Percentiles rank a stretch among this genome's conserved stretches.
These are phyloP conservation scores for Heliconius erato DNA, from an alignment of 2,888 invertebrate genomes.

Conservation along the genomic window DNA sequence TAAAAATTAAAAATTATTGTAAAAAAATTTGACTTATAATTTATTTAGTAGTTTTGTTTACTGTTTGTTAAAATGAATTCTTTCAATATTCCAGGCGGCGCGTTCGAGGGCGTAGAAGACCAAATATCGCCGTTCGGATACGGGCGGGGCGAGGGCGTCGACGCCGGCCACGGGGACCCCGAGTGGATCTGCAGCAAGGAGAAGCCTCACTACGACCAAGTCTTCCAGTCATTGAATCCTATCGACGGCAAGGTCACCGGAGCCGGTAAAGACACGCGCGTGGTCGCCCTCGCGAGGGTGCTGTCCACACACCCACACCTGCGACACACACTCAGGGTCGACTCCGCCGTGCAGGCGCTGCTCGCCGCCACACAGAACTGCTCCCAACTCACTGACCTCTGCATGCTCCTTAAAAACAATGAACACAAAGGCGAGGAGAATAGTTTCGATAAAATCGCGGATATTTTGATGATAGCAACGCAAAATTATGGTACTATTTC, in stretches of 20 bases:
- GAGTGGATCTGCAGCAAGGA: conserved; percentile 99
- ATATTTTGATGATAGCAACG: conserved; percentile 62
- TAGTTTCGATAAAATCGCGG: conserved; percentile 61
- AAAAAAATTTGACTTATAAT: no score
- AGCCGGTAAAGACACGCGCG: conserved; percentile 87
- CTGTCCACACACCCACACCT: conserved; percentile 56
- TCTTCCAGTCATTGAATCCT: conserved; percentile 93
- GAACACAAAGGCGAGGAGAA: conserved; percentile 53
- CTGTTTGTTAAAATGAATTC: no score
- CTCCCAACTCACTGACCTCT: conserved; percentile 67
- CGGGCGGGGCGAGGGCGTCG: conserved; percentile 97
- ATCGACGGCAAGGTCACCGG: conserved; percentile 98
- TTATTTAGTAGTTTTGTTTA: no score
- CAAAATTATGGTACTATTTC: conserved; percentile 67
- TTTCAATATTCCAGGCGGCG: conserved; percentile 90
- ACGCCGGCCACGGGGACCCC: conserved; percentile 97
- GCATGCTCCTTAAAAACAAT: conserved; percentile 57
- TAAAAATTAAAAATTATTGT: no score
- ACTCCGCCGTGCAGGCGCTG: conserved; percentile 66
- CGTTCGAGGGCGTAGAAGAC: conserved; percentile 97
- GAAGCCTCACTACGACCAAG: conserved; percentile 93
- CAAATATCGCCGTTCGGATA: conserved; percentile 96
- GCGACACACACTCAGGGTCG: conserved; percentile 55
- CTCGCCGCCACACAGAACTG: conserved; percentile 69
- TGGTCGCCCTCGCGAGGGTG: conserved; percentile 49